phyloP scores from a whole-genome alignment of 1,140 invertebrate genomes.

The Lethrus apterus region DNA sequence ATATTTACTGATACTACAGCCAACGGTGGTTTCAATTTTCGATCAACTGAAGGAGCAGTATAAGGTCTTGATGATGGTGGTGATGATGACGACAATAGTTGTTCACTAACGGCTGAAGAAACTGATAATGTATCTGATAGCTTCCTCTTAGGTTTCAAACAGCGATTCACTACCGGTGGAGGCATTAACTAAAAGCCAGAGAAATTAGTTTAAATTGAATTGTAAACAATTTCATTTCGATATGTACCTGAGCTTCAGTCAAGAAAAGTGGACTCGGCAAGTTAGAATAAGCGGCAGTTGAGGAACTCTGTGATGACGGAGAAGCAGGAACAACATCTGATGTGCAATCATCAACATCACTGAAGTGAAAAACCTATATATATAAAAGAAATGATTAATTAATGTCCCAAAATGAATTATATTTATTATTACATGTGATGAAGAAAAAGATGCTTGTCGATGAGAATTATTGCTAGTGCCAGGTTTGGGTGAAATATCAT shows the following conservation, averaged over 20 bases:
- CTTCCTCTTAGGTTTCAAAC: constrained; percentile 66
- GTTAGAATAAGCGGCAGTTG: constrained; percentile 50
- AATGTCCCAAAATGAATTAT: too few species aligned
- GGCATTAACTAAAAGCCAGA: constrained; percentile 39
- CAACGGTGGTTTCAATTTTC: constrained; percentile 38
- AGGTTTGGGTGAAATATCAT: constrained; percentile 44
- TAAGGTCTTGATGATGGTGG: constrained; percentile 41
- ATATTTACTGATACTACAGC: constrained; percentile 28
- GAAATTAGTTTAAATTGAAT: not conserved
- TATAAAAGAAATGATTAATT: not conserved
- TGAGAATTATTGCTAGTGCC: constrained; percentile 25
- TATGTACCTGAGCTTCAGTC: constrained; percentile 32
- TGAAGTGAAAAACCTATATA: constrained; percentile 47
- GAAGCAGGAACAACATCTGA: constrained; percentile 44
- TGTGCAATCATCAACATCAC: constrained; percentile 51
- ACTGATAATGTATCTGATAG: constrained; percentile 50
- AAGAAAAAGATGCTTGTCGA: constrained; percentile 1
- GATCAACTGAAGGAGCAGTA: constrained; percentile 38
- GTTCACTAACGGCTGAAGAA: constrained; percentile 40
- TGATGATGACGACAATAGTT: too few species aligned
- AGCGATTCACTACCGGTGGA: constrained; percentile 68
- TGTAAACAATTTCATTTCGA: not conserved
- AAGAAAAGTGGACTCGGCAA: constrained; percentile 47
- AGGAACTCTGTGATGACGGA: constrained; percentile 47
- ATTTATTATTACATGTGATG: too few species aligned